These are phyloP conservation scores for Pangasius sanitwongsei DNA, from an alignment of 2,797 vertebrate species.

Conservation along the genomic window DNA sequence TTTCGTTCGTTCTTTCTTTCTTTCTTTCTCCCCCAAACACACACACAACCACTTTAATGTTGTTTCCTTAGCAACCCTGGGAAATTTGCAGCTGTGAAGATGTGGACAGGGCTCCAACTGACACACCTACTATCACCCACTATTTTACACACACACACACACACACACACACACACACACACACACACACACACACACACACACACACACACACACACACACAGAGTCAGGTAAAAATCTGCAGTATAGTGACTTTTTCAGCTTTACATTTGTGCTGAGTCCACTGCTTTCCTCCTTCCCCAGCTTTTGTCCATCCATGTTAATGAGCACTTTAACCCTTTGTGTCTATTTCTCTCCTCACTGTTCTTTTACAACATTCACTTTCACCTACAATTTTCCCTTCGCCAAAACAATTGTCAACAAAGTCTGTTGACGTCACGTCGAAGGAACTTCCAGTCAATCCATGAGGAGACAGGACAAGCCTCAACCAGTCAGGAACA, in stretches of 20 bases:
- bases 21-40: neutral
- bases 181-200: neutral
- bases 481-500: slow-evolving; percentile 37
- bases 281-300: neutral
- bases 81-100: slow-evolving; percentile 43
- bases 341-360: neutral
- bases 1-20: no score
- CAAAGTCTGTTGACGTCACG: slow-evolving; percentile 2
- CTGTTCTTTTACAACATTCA: neutral
- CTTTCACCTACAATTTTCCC: neutral
- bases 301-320: neutral
- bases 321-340: neutral
- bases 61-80: slow-evolving; percentile 58
- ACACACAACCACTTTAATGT: neutral
- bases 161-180: neutral
- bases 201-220: neutral
- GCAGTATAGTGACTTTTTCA: neutral
- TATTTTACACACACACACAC: neutral
- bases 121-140: slow-evolving; percentile 23
- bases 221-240: neutral
- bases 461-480: slow-evolving; percentile 17
- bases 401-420: neutral
- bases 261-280: neutral
- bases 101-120: slow-evolving; percentile 37
- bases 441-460: slow-evolving; percentile 16